Conservation (phyloP, 2,797 vertebrate genomes). For the Eulemur albifrons region DNA sequence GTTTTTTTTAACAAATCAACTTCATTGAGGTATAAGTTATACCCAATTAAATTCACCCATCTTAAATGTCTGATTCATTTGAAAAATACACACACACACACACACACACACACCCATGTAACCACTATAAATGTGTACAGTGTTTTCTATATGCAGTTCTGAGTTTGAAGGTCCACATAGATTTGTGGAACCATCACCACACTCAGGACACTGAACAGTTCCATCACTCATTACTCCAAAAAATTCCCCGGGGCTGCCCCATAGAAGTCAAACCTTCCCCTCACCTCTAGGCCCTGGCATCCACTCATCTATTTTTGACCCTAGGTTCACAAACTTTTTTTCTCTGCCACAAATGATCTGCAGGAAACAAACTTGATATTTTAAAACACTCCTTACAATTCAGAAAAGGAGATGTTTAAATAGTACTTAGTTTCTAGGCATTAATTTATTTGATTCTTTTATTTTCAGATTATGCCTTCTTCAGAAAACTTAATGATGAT, state of each 20-base stretch:
- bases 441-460: conserved; percentile 41
- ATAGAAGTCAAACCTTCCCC: background rate
- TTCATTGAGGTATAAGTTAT: background rate
- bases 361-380: background rate
- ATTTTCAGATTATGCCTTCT: conserved; percentile 47
- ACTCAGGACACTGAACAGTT: background rate
- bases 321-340: background rate
- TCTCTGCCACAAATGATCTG: background rate
- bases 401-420: conserved; percentile 39
- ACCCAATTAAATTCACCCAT: background rate
- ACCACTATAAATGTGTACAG: background rate
- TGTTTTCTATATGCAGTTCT: background rate
- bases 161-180: background rate
- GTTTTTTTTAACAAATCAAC: background rate
- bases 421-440: background rate
- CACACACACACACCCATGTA: background rate
- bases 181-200: background rate
- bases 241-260: background rate
- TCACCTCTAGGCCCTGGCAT: background rate
- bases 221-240: background rate
- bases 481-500: conserved; percentile 39
- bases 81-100: background rate
- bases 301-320: background rate
- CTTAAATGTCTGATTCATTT: background rate
- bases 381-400: conserved; percentile 8